phyloP scores from a whole-genome alignment of 2,888 invertebrate genomes.

The Apeira syringaria region DNA sequence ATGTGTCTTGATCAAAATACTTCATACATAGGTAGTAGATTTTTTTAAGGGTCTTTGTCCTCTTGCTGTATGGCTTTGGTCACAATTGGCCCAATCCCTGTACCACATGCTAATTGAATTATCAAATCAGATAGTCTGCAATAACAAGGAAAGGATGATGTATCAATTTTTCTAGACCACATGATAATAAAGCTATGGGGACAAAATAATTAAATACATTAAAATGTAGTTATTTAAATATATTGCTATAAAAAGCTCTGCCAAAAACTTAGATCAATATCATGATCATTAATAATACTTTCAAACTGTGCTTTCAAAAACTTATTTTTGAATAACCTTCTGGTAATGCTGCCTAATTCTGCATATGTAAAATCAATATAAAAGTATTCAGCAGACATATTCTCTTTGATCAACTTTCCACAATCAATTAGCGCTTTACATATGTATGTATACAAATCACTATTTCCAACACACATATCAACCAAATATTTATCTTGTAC shows the following conservation, averaged over 20 bases:
- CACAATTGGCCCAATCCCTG: no score
- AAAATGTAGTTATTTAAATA: conserved; percentile 15
- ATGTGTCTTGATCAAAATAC: no score
- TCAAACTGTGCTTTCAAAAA: conserved; percentile 65
- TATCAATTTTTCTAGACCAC: no score
- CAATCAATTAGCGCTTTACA: conserved; percentile 62
- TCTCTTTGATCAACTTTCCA: conserved; percentile 61
- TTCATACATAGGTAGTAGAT: no score
- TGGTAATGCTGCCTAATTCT: conserved; percentile 69
- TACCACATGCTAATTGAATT: no score
- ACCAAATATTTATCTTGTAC: conserved; percentile 49
- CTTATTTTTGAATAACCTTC: conserved; percentile 61
- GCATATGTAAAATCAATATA: conserved; percentile 77
- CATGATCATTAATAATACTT: conserved; percentile 66
- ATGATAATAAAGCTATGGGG: no score
- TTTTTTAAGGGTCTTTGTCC: no score
- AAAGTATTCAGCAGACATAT: conserved; percentile 64
- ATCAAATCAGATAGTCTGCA: no score
- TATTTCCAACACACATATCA: conserved; percentile 55
- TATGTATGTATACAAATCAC: conserved; percentile 52
- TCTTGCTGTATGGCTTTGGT: no score
- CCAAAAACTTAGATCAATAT: conserved; percentile 69
- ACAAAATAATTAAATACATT: conserved; percentile 4
- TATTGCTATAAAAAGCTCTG: conserved; percentile 43
- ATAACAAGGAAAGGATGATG: no score